phyloP scores from a whole-genome alignment of 2,113 vertebrate genomes.

The Halcyon senegalensis region DNA sequence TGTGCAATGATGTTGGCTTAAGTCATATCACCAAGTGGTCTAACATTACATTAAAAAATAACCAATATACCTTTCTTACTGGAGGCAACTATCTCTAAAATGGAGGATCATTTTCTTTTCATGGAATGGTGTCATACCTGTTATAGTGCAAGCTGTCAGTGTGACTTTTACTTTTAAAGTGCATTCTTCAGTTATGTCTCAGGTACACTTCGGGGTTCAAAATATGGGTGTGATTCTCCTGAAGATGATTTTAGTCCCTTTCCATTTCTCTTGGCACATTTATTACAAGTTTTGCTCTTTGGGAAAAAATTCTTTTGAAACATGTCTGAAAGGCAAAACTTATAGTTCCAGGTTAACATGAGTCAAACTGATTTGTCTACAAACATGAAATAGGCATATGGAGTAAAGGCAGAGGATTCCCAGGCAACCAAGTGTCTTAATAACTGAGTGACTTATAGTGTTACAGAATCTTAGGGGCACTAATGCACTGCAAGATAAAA shows the following conservation, averaged over 20 bases:
- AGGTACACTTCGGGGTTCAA: background rate
- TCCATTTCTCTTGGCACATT: background rate
- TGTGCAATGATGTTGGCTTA: background rate
- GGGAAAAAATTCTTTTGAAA: background rate
- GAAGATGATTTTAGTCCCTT: background rate
- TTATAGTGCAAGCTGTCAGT: background rate
- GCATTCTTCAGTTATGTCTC: background rate
- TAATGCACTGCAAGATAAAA: constrained; percentile 54
- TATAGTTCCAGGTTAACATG: background rate
- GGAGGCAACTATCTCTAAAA: background rate
- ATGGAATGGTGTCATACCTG: background rate
- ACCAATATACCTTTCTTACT: background rate
- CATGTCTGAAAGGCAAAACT: background rate
- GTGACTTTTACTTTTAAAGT: background rate
- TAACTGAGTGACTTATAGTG: constrained; percentile 21
- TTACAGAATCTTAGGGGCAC: constrained; percentile 17
- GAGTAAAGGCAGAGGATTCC: constrained; percentile 15
- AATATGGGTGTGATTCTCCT: background rate
- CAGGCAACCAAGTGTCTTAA: background rate
- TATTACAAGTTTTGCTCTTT: background rate
- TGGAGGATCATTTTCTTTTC: background rate
- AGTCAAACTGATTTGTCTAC: constrained; percentile 50
- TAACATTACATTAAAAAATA: background rate
- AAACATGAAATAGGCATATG: background rate
- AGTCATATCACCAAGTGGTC: background rate